Percentiles rank a stretch among this genome's conserved stretches.
These are phyloP conservation scores for Brachionus sp. DNA, from an alignment of 1,140 invertebrate genomes.

Conservation along the genomic window DNA sequence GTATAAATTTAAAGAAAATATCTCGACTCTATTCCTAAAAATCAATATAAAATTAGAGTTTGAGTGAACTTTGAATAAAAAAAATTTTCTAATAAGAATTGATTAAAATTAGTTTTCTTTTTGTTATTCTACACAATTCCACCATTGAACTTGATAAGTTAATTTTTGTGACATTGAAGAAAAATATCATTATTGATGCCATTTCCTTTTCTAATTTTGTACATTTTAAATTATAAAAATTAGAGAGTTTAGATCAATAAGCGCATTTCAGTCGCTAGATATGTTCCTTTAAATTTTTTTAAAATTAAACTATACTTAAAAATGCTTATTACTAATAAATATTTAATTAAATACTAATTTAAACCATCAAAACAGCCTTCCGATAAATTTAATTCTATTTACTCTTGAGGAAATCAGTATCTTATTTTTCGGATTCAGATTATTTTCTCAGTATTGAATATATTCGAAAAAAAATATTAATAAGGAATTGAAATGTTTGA, in stretches of 20 bases:
- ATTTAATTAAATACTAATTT: not conserved
- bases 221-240: not conserved
- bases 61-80: not conserved
- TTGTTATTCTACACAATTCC: too few species aligned
- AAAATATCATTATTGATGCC: not conserved
- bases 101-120: too few species aligned
- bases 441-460: too few species aligned
- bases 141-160: too few species aligned
- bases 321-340: not conserved
- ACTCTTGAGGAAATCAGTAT: not conserved
- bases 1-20: not conserved
- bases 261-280: not conserved
- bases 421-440: too few species aligned
- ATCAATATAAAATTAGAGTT: not conserved
- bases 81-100: too few species aligned
- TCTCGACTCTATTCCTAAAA: not conserved
- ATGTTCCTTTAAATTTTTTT: not conserved
- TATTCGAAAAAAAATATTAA: too few species aligned
- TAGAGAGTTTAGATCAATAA: not conserved
- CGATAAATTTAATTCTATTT: not conserved
- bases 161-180: not conserved
- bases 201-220: not conserved
- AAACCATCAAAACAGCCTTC: not conserved
- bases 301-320: not conserved
- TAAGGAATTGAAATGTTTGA: too few species aligned